Percentiles rank a stretch among this genome's conserved stretches.
phyloP scores from a whole-genome alignment of 2,113 vertebrate genomes.

The Orientallactaga bullata region DNA sequence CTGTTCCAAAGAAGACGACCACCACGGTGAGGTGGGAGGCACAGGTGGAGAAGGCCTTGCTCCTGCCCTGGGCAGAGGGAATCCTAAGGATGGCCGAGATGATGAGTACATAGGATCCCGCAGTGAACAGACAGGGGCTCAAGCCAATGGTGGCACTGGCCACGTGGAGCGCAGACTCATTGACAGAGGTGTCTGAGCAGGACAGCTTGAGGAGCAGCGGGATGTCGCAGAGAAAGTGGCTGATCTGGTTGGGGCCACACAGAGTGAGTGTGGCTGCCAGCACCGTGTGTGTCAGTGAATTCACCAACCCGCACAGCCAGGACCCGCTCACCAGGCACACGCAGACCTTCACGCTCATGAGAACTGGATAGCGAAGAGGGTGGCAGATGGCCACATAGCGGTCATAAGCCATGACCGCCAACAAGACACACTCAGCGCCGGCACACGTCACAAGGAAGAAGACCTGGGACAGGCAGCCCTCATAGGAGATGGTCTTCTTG shows the following conservation, averaged over 20 bases:
- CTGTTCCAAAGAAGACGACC: conserved; percentile 58
- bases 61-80: conserved; percentile 26
- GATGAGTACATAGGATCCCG: conserved; percentile 63
- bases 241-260: conserved; percentile 64
- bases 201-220: conserved; percentile 70
- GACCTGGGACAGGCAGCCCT: conserved; percentile 57
- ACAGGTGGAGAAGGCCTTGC: conserved; percentile 76
- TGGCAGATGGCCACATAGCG: conserved; percentile 73
- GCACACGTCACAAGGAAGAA: conserved; percentile 53
- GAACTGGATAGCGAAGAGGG: conserved; percentile 64
- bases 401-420: conserved; percentile 79
- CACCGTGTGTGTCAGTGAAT: conserved; percentile 59
- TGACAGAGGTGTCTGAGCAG: conserved; percentile 64
- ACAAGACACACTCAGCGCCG: conserved; percentile 22
- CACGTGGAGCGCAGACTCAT: conserved; percentile 44
- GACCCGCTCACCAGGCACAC: conserved; percentile 52
- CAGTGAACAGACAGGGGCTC: conserved; percentile 58
- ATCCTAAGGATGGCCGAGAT: conserved; percentile 64
- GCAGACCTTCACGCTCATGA: conserved; percentile 65
- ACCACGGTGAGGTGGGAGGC: not conserved
- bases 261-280: conserved; percentile 53
- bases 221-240: conserved; percentile 72
- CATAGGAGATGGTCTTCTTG: conserved; percentile 54
- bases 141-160: conserved; percentile 56
- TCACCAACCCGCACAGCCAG: conserved; percentile 75